Evolutionary conservation across 2,888 invertebrate genomes (phyloP).

Genomic region (Lycia hirtaria): DNA sequence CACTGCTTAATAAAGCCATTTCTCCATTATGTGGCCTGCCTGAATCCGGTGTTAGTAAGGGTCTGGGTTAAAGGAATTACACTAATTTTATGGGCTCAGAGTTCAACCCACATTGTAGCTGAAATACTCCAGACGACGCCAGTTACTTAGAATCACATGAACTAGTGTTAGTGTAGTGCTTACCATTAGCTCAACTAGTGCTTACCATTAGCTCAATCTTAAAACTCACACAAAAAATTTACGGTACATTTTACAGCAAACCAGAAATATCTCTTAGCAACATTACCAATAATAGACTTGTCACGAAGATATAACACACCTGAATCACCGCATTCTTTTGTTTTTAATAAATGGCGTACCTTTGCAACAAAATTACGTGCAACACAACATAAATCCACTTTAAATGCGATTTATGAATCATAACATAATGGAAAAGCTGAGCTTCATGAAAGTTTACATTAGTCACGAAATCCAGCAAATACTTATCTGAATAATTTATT

Average conservation of each 20-base stretch:
- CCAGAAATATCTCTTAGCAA: neutral
- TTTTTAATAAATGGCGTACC: conserved; percentile 9
- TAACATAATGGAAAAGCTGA: conserved; percentile 34
- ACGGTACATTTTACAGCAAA: neutral
- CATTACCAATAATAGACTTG: conserved; percentile 3
- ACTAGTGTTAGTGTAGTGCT: too few species aligned
- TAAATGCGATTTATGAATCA: conserved; percentile 37
- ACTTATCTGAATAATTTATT: conserved; percentile 32
- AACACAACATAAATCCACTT: conserved; percentile 32
- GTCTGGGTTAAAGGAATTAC: too few species aligned
- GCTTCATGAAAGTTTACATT: conserved; percentile 32
- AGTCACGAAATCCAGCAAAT: conserved; percentile 27
- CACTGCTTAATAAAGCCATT: too few species aligned
- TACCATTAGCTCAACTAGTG: too few species aligned
- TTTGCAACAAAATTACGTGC: conserved; percentile 27
- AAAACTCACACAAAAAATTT: too few species aligned
- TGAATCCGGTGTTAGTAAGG: too few species aligned
- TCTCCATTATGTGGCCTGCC: too few species aligned
- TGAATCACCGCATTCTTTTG: conserved; percentile 5
- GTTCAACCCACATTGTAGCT: too few species aligned
- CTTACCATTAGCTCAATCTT: too few species aligned
- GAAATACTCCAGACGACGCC: too few species aligned
- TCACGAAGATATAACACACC: conserved; percentile 3
- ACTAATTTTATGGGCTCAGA: too few species aligned
- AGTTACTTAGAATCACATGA: too few species aligned